phyloP scores from a whole-genome alignment of 2,888 invertebrate species.

The Microplitis deprimator region DNA sequence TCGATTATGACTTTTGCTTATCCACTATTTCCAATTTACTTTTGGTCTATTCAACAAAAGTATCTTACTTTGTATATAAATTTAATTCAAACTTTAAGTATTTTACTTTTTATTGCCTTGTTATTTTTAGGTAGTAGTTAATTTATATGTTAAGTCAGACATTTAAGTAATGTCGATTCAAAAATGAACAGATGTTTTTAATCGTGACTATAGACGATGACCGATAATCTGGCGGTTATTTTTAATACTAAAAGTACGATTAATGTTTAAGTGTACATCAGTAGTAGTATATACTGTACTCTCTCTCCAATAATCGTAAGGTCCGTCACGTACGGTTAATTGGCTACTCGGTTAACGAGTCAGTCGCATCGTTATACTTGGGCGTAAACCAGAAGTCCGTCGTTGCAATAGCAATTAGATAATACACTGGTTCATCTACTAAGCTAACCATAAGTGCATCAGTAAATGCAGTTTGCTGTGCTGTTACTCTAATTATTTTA shows the following conservation, averaged over 20 bases:
- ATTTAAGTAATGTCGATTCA: not conserved
- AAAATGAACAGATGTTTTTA: not conserved
- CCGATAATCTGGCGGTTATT: not conserved
- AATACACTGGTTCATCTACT: conserved; percentile 41
- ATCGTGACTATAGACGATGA: not conserved
- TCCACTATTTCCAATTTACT: conserved; percentile 24
- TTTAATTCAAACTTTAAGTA: not conserved
- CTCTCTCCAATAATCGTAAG: conserved; percentile 41
- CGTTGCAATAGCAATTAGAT: conserved; percentile 49
- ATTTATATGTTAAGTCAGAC: conserved; percentile 2
- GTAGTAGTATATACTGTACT: not conserved
- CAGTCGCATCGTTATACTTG: conserved; percentile 48
- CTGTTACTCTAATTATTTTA: not conserved
- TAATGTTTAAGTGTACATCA: not conserved
- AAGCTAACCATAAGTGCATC: conserved; percentile 11
- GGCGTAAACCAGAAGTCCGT: conserved; percentile 39
- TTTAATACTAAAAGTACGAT: conserved; percentile 1
- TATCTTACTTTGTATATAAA: not conserved
- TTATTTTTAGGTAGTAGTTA: not conserved
- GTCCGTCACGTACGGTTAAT: conserved; percentile 48
- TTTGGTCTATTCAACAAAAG: not conserved
- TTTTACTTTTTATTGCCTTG: not conserved
- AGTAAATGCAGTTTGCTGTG: not conserved
- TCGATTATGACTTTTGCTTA: conserved; percentile 18
- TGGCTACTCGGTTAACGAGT: conserved; percentile 50